Base-by-base conservation (phyloP, 2,888 invertebrate species). In the Alloscopus bannaensis region DNA sequence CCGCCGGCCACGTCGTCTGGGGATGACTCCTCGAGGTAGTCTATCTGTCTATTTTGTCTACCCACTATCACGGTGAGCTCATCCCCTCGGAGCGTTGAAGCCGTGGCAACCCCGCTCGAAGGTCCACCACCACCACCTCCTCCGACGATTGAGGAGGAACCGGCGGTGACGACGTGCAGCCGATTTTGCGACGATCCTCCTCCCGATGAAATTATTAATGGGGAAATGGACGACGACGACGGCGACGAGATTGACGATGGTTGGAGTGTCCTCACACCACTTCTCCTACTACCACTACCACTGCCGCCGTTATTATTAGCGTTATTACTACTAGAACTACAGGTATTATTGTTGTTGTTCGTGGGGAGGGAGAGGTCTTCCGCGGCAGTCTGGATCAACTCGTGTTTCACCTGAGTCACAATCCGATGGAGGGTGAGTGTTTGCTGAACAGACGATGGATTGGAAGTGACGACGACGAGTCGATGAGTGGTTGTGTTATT, bases 331-430 rank as follows among this genome's bases (percentile, higher is more conserved):
- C 59, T 55, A 22, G 68, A 8, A 13, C 8, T 36, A 13, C 18
- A 22, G 65, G 65, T 65, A 50, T 64, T 62, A 52, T 65, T 62
- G 64, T 71, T 65, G 57, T 77, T 65, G 36, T 36, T 50, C 22
- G 62, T 60, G 26, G 78, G 52, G 36, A 83, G 69, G 70, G 84
- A 84, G 47, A 85, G 71, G 75, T 85, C 85, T 77, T 85, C 85
- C 20, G 85, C 85, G 66, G 84, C 82, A 28, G 84, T 84, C 73
- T 84, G 84, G 26, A 79, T 66, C 29, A 76, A 29, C 76, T 71
- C 72, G 28, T 71, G 71, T 60, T 76, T 76, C 50, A 79, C 80
- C 40, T 79, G 72, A 72, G 79, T 69, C 45, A 72, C 75, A 52
- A 80, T 80, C 57, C 80, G 68, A 50, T 80, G 80, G 55, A 80